Evolutionary conservation across 2,113 vertebrate genomes (phyloP).

Genomic region (Erinaceus europaeus): DNA sequence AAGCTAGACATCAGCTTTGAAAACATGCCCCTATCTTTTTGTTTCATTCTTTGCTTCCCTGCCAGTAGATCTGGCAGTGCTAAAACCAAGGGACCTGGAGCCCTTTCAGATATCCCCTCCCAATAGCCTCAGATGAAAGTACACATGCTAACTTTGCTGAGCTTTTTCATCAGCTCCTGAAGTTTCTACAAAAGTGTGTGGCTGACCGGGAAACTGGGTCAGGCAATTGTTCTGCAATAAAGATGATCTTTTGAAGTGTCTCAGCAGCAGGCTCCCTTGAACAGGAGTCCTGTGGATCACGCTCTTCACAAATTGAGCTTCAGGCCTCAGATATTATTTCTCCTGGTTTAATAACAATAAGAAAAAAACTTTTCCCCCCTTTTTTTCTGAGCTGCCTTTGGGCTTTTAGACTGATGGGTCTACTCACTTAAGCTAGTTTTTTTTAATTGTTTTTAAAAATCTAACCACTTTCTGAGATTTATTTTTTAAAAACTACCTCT

Average conservation of each 20-base stretch:
- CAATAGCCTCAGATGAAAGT: conserved; percentile 67
- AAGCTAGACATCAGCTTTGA: conserved; percentile 10
- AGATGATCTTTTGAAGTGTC: conserved; percentile 77
- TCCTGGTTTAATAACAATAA: conserved; percentile 70
- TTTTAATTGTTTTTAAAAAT: conserved; percentile 51
- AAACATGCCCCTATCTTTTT: conserved; percentile 20
- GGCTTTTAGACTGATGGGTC: conserved; percentile 54
- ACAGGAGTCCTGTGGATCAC: conserved; percentile 62
- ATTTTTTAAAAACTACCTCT: conserved; percentile 48
- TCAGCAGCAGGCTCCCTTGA: conserved; percentile 73
- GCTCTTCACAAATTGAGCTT: conserved; percentile 70
- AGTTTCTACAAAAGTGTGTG: conserved; percentile 74
- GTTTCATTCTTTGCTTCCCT: conserved; percentile 52
- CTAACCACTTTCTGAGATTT: conserved; percentile 43
- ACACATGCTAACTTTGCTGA: conserved; percentile 55
- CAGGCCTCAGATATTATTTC: conserved; percentile 59
- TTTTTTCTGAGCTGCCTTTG: conserved; percentile 32
- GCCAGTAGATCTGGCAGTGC: conserved; percentile 33
- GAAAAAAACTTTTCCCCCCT: conserved; percentile 8
- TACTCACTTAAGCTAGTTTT: conserved; percentile 57
- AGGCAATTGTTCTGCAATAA: conserved; percentile 80
- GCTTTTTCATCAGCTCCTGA: conserved; percentile 77
- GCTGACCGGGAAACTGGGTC: conserved; percentile 80
- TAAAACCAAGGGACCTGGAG: conserved; percentile 54
- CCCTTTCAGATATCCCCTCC: conserved; percentile 58